phyloP scores from a whole-genome alignment of 53 echinoderm and acorn worm genomes.

The Echinometra lucunter region DNA sequence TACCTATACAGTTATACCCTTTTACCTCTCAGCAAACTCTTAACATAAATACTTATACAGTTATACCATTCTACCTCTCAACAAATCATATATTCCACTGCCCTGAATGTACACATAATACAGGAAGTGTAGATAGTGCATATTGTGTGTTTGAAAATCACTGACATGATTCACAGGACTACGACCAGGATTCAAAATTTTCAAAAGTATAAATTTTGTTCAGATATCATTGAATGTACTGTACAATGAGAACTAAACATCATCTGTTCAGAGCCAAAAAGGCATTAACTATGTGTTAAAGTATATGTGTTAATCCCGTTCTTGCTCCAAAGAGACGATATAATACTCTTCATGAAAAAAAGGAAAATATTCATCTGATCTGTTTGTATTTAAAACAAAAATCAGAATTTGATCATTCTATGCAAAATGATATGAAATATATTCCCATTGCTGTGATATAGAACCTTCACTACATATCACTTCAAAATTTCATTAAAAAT shows the following conservation, averaged over 20 bases:
- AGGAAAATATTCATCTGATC: too few relatives aligned
- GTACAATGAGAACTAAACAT: background rate
- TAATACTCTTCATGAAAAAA: too few relatives aligned
- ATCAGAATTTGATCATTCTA: background rate
- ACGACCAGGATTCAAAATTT: background rate
- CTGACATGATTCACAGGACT: background rate
- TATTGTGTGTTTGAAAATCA: background rate
- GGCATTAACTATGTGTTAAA: too few relatives aligned
- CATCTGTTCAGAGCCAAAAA: too few relatives aligned
- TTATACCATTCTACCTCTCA: too few relatives aligned
- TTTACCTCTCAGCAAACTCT: too few relatives aligned
- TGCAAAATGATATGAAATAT: background rate
- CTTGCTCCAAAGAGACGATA: too few relatives aligned
- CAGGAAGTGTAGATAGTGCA: background rate
- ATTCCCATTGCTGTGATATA: background rate
- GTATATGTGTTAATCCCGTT: too few relatives aligned
- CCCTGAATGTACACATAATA: background rate
- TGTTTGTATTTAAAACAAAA: too few relatives aligned
- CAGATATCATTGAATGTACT: too few relatives aligned
- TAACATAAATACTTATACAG: too few relatives aligned
- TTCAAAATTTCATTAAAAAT: conserved; percentile 16
- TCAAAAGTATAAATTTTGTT: background rate
- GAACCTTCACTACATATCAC: background rate
- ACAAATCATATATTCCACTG: background rate
- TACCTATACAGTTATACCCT: too few relatives aligned